These are phyloP conservation scores for Pollenia amentaria DNA, from an alignment of 2,888 invertebrate species.

Conservation along the genomic window DNA sequence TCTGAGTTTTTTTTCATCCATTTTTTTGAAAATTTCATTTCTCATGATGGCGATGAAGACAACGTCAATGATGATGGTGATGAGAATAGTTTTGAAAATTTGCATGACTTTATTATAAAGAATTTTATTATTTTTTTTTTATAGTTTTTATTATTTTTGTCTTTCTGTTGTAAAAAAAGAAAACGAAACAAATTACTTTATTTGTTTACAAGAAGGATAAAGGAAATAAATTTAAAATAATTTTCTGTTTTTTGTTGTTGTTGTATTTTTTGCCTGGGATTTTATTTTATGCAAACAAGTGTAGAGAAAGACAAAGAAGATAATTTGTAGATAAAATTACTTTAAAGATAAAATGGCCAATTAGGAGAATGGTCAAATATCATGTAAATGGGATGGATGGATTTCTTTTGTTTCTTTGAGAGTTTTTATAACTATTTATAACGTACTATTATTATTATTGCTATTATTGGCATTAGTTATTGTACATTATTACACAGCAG, in stretches of 20 bases:
- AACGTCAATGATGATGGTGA: conserved; percentile 37
- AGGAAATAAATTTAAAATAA: conserved; percentile 54
- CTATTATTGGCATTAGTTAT: conserved; percentile 9
- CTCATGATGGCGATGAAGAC: conserved; percentile 18
- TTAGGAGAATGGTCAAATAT: conserved; percentile 55
- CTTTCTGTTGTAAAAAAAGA: neutral
- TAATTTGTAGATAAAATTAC: conserved; percentile 13
- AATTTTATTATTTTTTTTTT: neutral
- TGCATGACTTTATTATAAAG: conserved; percentile 60
- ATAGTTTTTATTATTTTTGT: conserved; percentile 25
- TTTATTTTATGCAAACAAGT: conserved; percentile 52
- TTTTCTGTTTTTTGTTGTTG: conserved; percentile 2
- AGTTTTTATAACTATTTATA: conserved; percentile 4
- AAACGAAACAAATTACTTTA: conserved; percentile 61
- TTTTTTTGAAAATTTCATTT: conserved; percentile 6
- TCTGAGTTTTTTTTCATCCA: neutral
- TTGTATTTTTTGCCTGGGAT: neutral
- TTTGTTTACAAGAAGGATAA: conserved; percentile 55
- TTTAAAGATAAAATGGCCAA: conserved; percentile 59
- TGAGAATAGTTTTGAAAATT: conserved; percentile 46
- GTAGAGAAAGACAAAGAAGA: neutral
- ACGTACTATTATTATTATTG: conserved; percentile 1
- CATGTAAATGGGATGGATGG: conserved; percentile 39
- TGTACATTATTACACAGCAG: neutral
- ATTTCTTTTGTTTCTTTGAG: neutral